phyloP scores from a whole-genome alignment of 2,113 vertebrate species.

The Struthidea cinerea region DNA sequence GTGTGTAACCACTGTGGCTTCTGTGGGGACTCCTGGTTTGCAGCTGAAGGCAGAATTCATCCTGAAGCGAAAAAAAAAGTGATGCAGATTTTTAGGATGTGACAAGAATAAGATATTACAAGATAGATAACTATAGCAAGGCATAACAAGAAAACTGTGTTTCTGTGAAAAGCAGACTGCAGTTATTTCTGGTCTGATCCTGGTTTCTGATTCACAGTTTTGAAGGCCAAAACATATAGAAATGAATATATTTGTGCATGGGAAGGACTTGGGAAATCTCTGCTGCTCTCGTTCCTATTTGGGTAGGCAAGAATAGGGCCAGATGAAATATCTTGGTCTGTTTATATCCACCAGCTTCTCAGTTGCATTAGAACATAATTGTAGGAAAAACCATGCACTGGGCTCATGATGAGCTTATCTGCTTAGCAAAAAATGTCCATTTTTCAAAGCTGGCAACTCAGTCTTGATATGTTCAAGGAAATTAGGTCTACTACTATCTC shows the following conservation, averaged over 20 bases:
- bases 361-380: background rate
- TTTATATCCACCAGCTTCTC: background rate
- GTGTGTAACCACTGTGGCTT: background rate
- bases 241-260: background rate
- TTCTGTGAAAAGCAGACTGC: conserved; percentile 48
- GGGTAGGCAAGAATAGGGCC: background rate
- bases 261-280: background rate
- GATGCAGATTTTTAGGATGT: conserved; percentile 18
- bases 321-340: background rate
- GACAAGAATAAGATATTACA: conserved; percentile 1
- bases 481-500: background rate
- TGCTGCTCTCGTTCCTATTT: background rate
- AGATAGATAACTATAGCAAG: conserved; percentile 1
- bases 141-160: conserved; percentile 24
- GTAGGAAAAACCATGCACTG: background rate
- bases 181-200: conserved; percentile 26
- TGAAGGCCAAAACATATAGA: conserved; percentile 2
- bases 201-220: conserved; percentile 3
- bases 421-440: background rate
- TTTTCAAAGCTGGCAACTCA: background rate
- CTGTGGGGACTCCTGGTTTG: background rate
- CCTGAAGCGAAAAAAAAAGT: background rate
- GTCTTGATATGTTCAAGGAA: background rate
- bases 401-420: background rate
- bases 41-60: conserved; percentile 40